These are phyloP conservation scores for Amphipyra tragopoginis DNA, from an alignment of 2,888 invertebrate genomes.

Conservation along the genomic window DNA sequence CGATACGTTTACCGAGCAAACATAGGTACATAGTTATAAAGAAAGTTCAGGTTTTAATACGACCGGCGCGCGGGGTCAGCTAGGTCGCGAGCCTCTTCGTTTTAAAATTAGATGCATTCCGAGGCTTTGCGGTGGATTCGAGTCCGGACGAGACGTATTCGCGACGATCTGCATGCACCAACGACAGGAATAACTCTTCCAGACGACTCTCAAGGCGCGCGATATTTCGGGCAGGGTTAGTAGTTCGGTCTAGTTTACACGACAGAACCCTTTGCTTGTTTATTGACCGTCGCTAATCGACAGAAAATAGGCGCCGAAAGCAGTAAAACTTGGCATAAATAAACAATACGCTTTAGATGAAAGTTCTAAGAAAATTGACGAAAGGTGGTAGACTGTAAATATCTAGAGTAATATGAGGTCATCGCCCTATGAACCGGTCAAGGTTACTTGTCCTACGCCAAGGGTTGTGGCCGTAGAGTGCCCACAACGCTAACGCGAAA, in stretches of 20 bases:
- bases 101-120: conserved; percentile 90
- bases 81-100: conserved; percentile 88
- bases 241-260: conserved; percentile 81
- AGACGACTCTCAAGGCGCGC: conserved; percentile 77
- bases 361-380: conserved; percentile 58
- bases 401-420: conserved; percentile 70
- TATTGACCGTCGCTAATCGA: conserved; percentile 68
- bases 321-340: conserved; percentile 64
- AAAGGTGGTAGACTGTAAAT: conserved; percentile 54
- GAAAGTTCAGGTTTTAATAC: conserved; percentile 90
- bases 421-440: conserved; percentile 79
- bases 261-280: conserved; percentile 68
- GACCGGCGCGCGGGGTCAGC: conserved; percentile 86
- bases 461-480: conserved; percentile 66
- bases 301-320: conserved; percentile 64
- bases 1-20: conserved; percentile 86
- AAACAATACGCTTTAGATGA: conserved; percentile 62
- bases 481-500: conserved; percentile 61
- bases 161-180: conserved; percentile 74
- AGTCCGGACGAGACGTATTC: conserved; percentile 78
- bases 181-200: conserved; percentile 82
- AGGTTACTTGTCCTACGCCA: conserved; percentile 73
- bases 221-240: conserved; percentile 87
- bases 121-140: conserved; percentile 79
- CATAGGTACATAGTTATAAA: conserved; percentile 88